Evolutionary conservation across 2,113 vertebrate species (phyloP), one percentile per base, ranked within the genome.

Genomic region (Chrysochloris asiatica): DNA sequence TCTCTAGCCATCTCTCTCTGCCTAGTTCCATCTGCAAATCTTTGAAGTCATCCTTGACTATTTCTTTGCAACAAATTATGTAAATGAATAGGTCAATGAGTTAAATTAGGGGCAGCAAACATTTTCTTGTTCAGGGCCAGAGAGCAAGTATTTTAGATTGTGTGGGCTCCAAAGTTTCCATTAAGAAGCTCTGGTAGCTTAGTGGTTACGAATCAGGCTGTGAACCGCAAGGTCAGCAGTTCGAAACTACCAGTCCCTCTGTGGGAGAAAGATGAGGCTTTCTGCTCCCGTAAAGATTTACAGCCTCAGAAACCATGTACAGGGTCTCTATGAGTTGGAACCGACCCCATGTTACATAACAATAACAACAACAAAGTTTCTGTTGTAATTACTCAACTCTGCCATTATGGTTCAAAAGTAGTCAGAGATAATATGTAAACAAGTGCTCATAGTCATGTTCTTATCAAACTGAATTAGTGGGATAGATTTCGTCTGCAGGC

Each of bases 1-100:
- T 67, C 30, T 67, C 30, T 89, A 3, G 48, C 17, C 28, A 24
- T 71, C 54, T 45, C 22, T 13, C 28, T 47, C 28, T 47, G 28
- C 17, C 38, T 71, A 65, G 48, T 61, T 88, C 16, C 72, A n/a
- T 71, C 38, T 73, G 9, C 61, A 79, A 73, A 47, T 78, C 69
- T 91, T 87, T 59, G 48, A 65, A n/a, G 5, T 16, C 11, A 28
- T 81, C 45, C 21, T 86, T 76, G 47, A 38, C 76, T 91, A 67
- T 76, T 92, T 86, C 33, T 43, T 83, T 91, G 47, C 71, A 90
- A 86, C 86, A 63, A n/a, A 6, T 38, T n/a, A 50, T 86, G 80
- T 80, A 41, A 72, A 78, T 79, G 38, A 26, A 4, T 9, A n/a
- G 38, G 13, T 72, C 33, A 93, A 11, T 63, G 28, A 17, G 26